These are phyloP conservation scores for Gobio occitaniae DNA, from an alignment of 2,797 vertebrate genomes.

Conservation along the genomic window DNA sequence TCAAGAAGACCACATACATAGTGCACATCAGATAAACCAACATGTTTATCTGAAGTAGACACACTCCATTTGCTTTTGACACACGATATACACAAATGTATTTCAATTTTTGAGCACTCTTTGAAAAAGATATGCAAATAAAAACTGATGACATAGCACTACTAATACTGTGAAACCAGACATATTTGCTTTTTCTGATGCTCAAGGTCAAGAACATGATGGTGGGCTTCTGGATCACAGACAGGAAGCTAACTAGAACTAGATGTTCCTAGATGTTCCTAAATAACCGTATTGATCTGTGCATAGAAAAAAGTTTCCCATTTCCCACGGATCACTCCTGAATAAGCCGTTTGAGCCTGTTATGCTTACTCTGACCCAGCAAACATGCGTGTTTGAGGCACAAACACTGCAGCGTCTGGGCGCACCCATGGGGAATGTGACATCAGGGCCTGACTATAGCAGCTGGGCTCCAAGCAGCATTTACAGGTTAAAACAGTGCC, in stretches of 20 bases:
- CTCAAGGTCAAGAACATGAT: not conserved
- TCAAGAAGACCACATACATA: slow-evolving; percentile 39
- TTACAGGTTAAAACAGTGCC: slow-evolving; percentile 67
- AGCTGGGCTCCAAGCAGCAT: slow-evolving; percentile 59
- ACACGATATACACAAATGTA: slow-evolving; percentile 30
- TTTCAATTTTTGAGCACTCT: not conserved
- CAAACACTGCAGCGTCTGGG: slow-evolving; percentile 76
- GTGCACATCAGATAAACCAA: slow-evolving; percentile 34
- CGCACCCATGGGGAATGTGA: slow-evolving; percentile 81
- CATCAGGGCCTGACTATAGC: slow-evolving; percentile 70
- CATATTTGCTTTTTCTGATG: not conserved
- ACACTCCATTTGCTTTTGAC: slow-evolving; percentile 34
- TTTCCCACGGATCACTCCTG: slow-evolving; percentile 62
- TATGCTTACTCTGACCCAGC: slow-evolving; percentile 64
- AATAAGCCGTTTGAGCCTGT: slow-evolving; percentile 66
- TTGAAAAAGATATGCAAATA: slow-evolving; percentile 47
- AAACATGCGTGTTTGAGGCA: slow-evolving; percentile 73
- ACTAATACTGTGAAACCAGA: not conserved
- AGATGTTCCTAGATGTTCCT: not conserved
- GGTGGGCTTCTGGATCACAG: not conserved
- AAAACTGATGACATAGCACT: not conserved
- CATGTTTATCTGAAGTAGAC: slow-evolving; percentile 23
- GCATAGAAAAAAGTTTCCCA: slow-evolving; percentile 73
- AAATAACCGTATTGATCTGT: not conserved
- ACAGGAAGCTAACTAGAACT: not conserved